These are phyloP conservation scores for Heliconius aoede DNA, from an alignment of 2,888 invertebrate species.

Conservation along the genomic window DNA sequence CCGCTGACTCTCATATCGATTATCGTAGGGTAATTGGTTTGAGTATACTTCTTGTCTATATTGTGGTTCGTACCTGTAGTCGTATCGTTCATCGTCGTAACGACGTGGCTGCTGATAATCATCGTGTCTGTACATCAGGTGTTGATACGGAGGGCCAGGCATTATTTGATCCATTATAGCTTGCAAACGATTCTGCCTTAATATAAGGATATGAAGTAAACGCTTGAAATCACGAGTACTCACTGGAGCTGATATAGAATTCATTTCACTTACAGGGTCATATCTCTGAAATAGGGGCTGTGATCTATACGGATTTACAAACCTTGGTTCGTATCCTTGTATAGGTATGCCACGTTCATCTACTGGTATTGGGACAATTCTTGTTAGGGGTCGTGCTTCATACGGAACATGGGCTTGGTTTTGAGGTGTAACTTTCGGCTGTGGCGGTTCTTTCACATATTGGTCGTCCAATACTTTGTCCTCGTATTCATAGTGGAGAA, in stretches of 20 bases:
- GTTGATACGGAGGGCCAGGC: constrained; percentile 66
- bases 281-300: constrained; percentile 64
- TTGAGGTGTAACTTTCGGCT: constrained; percentile 60
- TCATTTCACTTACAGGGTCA: constrained; percentile 81
- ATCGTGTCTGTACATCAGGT: constrained; percentile 62
- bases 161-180: constrained; percentile 79
- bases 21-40: constrained; percentile 66
- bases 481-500: constrained; percentile 78
- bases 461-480: constrained; percentile 78
- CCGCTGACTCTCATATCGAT: constrained; percentile 77
- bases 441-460: constrained; percentile 65
- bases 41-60: constrained; percentile 70
- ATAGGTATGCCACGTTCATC: constrained; percentile 77
- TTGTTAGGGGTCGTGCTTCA: constrained; percentile 69
- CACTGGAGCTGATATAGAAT: constrained; percentile 86
- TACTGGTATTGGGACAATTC: constrained; percentile 75
- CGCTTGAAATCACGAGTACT: constrained; percentile 88
- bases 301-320: constrained; percentile 67
- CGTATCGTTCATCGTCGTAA: constrained; percentile 74
- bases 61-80: constrained; percentile 71
- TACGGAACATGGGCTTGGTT: constrained; percentile 70
- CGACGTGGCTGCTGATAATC: constrained; percentile 62
- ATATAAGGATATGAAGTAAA: constrained; percentile 85
- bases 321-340: constrained; percentile 72
- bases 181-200: constrained; percentile 85